Evolutionary conservation across 2,797 vertebrate species (phyloP).

Genomic region (Poecilia wingei): DNA sequence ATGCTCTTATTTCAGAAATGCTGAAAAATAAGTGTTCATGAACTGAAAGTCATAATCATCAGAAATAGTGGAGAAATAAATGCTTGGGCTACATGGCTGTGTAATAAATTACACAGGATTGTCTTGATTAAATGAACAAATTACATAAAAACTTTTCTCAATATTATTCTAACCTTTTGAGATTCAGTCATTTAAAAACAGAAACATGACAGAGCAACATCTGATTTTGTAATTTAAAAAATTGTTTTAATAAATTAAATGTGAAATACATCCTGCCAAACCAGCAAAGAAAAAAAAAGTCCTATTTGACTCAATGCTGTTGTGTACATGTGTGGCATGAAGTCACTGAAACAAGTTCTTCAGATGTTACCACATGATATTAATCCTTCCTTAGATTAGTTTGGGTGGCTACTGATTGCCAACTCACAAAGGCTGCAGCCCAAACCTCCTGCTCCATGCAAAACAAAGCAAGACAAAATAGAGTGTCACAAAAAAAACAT

Average conservation of each 20-base stretch:
- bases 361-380: slow-evolving; percentile 45
- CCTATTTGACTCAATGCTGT: slow-evolving; percentile 57
- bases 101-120: not conserved
- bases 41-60: not conserved
- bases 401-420: slow-evolving; percentile 66
- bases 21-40: not conserved
- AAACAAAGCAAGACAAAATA: slow-evolving; percentile 52
- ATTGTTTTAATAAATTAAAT: slow-evolving; percentile 82
- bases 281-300: slow-evolving; percentile 67
- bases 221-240: slow-evolving; percentile 77
- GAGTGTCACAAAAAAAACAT: slow-evolving; percentile 36
- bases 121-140: not conserved
- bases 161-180: not conserved
- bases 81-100: not conserved
- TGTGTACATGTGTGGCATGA: slow-evolving; percentile 54
- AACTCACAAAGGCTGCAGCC: slow-evolving; percentile 43
- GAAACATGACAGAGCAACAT: slow-evolving; percentile 44
- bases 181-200: slow-evolving; percentile 15
- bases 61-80: not conserved
- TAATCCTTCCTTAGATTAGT: slow-evolving; percentile 46
- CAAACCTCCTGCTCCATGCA: slow-evolving; percentile 65
- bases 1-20: not conserved
- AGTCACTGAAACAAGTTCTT: slow-evolving; percentile 60
- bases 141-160: not conserved
- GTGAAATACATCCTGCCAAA: slow-evolving; percentile 68